Evolutionary conservation across 2,113 vertebrate genomes (phyloP), one percentile per base, ranked within the genome.

Genomic region (Onychorhynchus coronatus): DNA sequence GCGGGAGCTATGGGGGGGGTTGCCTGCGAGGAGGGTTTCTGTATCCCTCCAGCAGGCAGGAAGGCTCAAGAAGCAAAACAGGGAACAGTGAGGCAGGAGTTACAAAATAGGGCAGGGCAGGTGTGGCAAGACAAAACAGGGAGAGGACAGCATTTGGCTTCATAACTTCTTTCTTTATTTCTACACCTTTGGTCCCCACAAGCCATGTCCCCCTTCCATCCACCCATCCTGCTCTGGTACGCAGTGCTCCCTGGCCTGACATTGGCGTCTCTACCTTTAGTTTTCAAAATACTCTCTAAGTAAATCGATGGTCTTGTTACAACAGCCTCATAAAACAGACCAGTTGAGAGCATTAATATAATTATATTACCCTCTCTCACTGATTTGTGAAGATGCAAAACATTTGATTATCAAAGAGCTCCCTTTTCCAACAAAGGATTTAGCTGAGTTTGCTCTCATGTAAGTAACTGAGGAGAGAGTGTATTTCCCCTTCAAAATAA

Each of bases 221-320:
- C 27, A 47, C 41, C 39, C 1, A 1, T n/a, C 16, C 24, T 1
- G 2, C 20, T 18, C 19, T 44, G 21, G 35, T 27, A 14, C 2
- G 0, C 41, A 1, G 20, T 13, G 30, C 63, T 80, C 58, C 49
- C 50, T 65, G 63, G 49, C 37, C 50, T 2, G 2, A 33, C 14
- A 30, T 0, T 18, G 37, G 41, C 39, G 87, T 39, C 30, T 71
- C 73, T 65, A 61, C 37, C 67, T 74, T 77, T 41, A 73, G 24
- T 50, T 89, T 87, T 68, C 46, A 85, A 55, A 82, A 80, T 28
- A 37, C 8, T 6, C 23, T 41, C 70, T 6, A 58, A 67, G 24
- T 17, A 28, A 83, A 88, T 33, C 44, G 16, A 63, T 56, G 37
- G 47, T 52, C 83, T 46, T 74, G 16, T 31, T 78, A 46, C 33